Percentiles rank a stretch among this genome's conserved stretches.
Evolutionary conservation across 2,888 invertebrate genomes (phyloP).

Genomic region (Carpatolechia fugitivella): DNA sequence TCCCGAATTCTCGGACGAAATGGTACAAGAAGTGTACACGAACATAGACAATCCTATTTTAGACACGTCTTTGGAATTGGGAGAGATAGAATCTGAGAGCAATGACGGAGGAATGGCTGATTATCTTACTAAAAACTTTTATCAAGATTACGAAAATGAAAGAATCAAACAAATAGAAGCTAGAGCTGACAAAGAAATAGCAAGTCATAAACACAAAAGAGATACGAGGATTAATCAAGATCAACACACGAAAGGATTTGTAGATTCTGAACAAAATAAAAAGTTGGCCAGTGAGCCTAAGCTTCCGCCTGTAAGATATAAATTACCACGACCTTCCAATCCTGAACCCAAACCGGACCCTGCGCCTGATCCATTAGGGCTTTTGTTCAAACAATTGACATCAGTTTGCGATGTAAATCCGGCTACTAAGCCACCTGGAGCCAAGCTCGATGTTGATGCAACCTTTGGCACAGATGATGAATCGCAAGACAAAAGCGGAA

Average conservation of each 20-base stretch:
- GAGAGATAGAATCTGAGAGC: conserved; percentile 35
- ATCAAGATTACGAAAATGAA: conserved; percentile 13
- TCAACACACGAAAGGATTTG: background rate
- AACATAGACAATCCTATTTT: conserved; percentile 40
- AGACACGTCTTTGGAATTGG: conserved; percentile 42
- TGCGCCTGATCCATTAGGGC: background rate
- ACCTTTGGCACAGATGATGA: background rate
- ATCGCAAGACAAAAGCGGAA: background rate
- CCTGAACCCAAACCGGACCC: background rate
- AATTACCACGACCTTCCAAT: conserved; percentile 35
- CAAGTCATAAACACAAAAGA: conserved; percentile 16
- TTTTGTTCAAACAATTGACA: background rate
- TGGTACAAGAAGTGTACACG: conserved; percentile 40
- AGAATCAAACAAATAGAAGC: conserved; percentile 1
- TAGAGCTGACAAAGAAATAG: background rate
- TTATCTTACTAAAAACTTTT: conserved; percentile 9
- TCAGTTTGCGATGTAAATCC: background rate
- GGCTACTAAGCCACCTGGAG: background rate
- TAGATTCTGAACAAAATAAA: background rate
- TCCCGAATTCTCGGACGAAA: conserved; percentile 28
- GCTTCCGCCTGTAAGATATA: conserved; percentile 23
- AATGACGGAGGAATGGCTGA: conserved; percentile 7
- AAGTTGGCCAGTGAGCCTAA: background rate
- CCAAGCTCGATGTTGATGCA: conserved; percentile 4
- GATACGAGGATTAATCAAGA: background rate